Percentiles rank a stretch among this genome's conserved stretches.
Evolutionary conservation across 2,888 invertebrate species (phyloP).

Genomic region (Latheticus oryzae): DNA sequence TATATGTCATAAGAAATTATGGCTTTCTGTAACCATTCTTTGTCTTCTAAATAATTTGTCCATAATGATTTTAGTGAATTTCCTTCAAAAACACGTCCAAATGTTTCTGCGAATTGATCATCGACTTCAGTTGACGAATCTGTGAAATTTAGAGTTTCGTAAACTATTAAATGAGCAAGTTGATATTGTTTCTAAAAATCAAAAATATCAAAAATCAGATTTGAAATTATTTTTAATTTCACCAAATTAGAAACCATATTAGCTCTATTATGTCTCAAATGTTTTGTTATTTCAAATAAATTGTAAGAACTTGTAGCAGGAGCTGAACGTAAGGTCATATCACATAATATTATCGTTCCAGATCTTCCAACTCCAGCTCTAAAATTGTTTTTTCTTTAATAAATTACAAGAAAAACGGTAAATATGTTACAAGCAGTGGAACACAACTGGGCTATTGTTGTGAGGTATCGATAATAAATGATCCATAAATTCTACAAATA

Average conservation of each 20-base stretch:
- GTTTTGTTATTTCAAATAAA: constrained; percentile 8
- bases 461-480: constrained; percentile 9
- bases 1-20: neutral
- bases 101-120: constrained; percentile 1
- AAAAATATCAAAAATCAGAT: too few relatives aligned
- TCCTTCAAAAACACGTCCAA: constrained; percentile 8
- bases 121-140: constrained; percentile 5
- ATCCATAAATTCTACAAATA: constrained; percentile 11
- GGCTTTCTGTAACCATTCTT: constrained; percentile 10
- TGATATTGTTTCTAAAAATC: constrained; percentile 19
- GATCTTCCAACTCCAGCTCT: constrained; percentile 25
- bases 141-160: constrained; percentile 1
- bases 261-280: neutral
- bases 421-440: constrained; percentile 23
- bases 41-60: constrained; percentile 13
- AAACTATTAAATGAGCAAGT: constrained; percentile 18
- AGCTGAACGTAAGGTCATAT: constrained; percentile 11
- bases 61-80: constrained; percentile 9
- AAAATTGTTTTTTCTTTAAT: too few relatives aligned
- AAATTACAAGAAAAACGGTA: too few relatives aligned
- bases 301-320: neutral
- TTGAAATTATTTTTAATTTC: too few relatives aligned
- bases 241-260: too few relatives aligned
- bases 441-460: constrained; percentile 3
- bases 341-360: constrained; percentile 11